Conservation (phyloP, 64 coral and sea anemone genomes). For the Acropora yongei region DNA sequence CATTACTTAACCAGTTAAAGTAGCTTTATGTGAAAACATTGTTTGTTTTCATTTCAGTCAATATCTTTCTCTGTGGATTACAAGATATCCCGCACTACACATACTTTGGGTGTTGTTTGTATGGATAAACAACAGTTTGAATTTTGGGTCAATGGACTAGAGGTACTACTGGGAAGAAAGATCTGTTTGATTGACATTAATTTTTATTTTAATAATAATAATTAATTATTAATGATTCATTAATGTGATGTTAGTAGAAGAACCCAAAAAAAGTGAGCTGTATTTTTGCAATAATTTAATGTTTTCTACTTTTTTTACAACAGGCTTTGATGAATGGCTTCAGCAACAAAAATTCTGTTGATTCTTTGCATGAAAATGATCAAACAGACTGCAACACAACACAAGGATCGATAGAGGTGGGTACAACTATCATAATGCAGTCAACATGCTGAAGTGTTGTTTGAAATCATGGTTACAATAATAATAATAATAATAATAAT, state of each 20-base stretch:
- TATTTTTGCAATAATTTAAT: too few relatives aligned
- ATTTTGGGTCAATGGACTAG: slow-evolving; percentile 73
- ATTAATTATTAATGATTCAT: not conserved
- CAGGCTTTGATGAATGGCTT: slow-evolving; percentile 81
- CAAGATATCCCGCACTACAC: slow-evolving; percentile 51
- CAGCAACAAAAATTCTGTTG: slow-evolving; percentile 66
- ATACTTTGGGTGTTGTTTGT: slow-evolving; percentile 84
- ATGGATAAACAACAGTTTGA: slow-evolving; percentile 78
- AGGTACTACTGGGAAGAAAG: slow-evolving; percentile 4
- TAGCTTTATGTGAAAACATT: not conserved
- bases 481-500: not conserved
- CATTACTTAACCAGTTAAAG: not conserved
- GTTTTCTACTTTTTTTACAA: not conserved
- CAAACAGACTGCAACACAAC: slow-evolving; percentile 42
- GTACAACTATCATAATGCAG: not conserved
- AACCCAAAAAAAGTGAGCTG: too few relatives aligned
- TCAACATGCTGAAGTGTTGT: not conserved
- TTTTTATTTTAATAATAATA: not conserved
- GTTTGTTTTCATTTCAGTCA: slow-evolving; percentile 51
- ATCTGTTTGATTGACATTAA: not conserved
- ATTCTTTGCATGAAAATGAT: slow-evolving; percentile 57
- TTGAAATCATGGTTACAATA: not conserved
- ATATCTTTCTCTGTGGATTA: slow-evolving; percentile 90
- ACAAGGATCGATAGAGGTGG: slow-evolving; percentile 44
- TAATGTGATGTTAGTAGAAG: not conserved